These are phyloP conservation scores for Drosophila atripex DNA, from an alignment of 2,888 invertebrate species.

Conservation along the genomic window DNA sequence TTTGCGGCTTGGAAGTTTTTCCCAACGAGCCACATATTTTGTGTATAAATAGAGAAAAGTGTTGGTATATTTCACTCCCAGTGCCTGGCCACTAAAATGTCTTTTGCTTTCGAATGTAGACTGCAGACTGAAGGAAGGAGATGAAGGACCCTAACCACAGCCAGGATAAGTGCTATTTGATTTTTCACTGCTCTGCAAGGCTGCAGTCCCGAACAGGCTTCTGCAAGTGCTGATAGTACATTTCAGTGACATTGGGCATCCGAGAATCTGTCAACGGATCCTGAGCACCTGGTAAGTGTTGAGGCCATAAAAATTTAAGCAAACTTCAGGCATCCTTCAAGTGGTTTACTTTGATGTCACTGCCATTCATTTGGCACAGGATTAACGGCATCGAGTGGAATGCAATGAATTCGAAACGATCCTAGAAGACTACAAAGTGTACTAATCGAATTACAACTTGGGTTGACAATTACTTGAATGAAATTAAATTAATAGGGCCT, in stretches of 20 bases:
- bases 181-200: constrained; percentile 2
- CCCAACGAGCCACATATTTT: constrained; percentile 2
- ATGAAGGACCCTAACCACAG: neutral
- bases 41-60: neutral
- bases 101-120: constrained; percentile 10
- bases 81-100: neutral
- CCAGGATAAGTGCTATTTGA: constrained; percentile 18
- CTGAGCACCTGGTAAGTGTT: constrained; percentile 37
- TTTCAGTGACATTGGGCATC: neutral
- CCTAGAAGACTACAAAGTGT: neutral
- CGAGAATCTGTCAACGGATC: constrained; percentile 4
- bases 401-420: constrained; percentile 7
- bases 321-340: constrained; percentile 12
- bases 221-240: constrained; percentile 5
- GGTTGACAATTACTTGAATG: neutral
- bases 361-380: constrained; percentile 5
- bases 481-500: neutral
- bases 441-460: constrained; percentile 18
- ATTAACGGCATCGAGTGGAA: constrained; percentile 27
- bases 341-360: constrained; percentile 22
- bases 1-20: neutral
- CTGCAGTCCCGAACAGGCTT: neutral
- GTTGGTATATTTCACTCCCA: neutral
- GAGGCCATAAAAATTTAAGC: constrained; percentile 40
- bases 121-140: constrained; percentile 8